Evolutionary conservation across 2,797 vertebrate species (phyloP).

Genomic region (Margarornis squamiger): DNA sequence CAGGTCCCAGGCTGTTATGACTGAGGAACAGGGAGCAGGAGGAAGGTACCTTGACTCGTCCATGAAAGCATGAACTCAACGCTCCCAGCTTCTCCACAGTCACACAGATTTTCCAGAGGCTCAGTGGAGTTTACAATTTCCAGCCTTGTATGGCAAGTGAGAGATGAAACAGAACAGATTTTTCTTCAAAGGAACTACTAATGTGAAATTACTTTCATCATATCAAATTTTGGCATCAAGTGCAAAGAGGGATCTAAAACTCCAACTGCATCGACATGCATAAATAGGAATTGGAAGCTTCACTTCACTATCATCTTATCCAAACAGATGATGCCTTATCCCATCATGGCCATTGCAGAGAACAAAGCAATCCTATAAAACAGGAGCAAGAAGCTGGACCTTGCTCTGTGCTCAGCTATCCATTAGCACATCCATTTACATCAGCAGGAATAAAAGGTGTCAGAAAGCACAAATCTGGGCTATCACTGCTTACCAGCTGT

Average conservation of each 20-base stretch:
- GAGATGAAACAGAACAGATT: constrained; percentile 6
- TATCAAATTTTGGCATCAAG: background rate
- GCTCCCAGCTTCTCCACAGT: background rate
- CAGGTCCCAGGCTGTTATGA: background rate
- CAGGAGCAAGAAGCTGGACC: background rate
- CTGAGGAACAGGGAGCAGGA: background rate
- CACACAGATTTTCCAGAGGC: background rate
- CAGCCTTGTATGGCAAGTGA: background rate
- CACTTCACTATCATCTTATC: background rate
- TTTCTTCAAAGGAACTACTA: constrained; percentile 6
- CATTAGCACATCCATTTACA: background rate
- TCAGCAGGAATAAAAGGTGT: background rate
- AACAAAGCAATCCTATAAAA: background rate
- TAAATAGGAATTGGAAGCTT: background rate
- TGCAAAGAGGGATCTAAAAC: background rate
- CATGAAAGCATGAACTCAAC: background rate
- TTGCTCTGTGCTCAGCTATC: background rate
- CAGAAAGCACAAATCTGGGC: background rate
- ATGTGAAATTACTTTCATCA: background rate
- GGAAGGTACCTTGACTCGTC: background rate
- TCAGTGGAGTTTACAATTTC: background rate
- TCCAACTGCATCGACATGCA: background rate
- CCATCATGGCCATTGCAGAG: background rate
- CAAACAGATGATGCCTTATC: background rate
- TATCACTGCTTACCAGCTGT: background rate